phyloP scores from a whole-genome alignment of 2,797 vertebrate species.

The Melanotaenia maccullochi region DNA sequence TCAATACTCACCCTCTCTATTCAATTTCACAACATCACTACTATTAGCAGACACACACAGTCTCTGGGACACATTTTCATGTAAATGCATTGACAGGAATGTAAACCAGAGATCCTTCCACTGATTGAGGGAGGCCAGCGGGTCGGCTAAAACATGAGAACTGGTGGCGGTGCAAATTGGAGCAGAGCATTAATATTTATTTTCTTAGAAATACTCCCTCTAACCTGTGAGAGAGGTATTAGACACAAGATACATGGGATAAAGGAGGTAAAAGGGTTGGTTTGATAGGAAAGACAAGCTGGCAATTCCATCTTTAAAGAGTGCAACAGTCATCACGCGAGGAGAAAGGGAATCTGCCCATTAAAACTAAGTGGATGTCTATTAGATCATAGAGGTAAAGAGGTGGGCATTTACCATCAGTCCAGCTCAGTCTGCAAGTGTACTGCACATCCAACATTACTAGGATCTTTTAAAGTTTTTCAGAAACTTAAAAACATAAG shows the following conservation, averaged over 20 bases:
- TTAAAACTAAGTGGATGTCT: conserved; percentile 84
- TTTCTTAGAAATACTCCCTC: conserved; percentile 52
- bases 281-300: conserved; percentile 74
- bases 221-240: conserved; percentile 40
- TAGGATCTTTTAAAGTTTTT: conserved; percentile 51
- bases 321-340: conserved; percentile 77
- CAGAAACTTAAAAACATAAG: conserved; percentile 16
- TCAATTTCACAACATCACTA: conserved; percentile 79
- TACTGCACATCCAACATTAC: conserved; percentile 8
- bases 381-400: conserved; percentile 84
- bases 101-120: conserved; percentile 60
- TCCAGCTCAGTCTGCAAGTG: conserved; percentile 43
- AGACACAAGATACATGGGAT: conserved; percentile 51
- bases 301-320: conserved; percentile 78
- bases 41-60: conserved; percentile 42
- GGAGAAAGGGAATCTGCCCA: conserved; percentile 82
- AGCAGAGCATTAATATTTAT: conserved; percentile 74
- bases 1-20: conserved; percentile 79
- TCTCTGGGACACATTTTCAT: conserved; percentile 21
- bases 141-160: conserved; percentile 52
- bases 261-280: conserved; percentile 21
- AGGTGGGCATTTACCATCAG: conserved; percentile 82
- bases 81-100: conserved; percentile 33
- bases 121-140: conserved; percentile 67
- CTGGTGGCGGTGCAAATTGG: conserved; percentile 41